Percentiles rank a stretch among this genome's conserved stretches.
Evolutionary conservation across 2,888 invertebrate genomes (phyloP).

Genomic region (Leptinotarsa juncta): DNA sequence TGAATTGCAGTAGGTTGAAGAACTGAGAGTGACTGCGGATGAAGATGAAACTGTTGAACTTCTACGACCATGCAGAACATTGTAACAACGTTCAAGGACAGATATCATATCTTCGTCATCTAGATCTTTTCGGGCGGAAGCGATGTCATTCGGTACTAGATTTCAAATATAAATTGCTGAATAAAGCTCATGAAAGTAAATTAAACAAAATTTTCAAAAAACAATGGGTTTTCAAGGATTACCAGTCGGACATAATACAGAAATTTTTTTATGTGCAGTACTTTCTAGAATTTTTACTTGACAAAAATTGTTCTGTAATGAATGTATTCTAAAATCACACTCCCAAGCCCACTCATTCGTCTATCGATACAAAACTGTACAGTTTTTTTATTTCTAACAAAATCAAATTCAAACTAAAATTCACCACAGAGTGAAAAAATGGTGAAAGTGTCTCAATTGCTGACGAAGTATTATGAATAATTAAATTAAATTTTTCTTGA

Average conservation of each 20-base stretch:
- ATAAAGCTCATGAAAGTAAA: neutral
- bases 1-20: constrained; percentile 64
- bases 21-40: constrained; percentile 65
- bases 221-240: neutral
- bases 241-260: neutral
- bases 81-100: constrained; percentile 82
- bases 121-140: constrained; percentile 79
- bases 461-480: no score
- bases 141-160: constrained; percentile 80
- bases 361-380: no score
- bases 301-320: no score
- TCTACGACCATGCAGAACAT: constrained; percentile 74
- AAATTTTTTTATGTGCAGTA: neutral
- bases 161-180: constrained; percentile 27
- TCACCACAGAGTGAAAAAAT: no score
- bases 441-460: no score
- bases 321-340: no score
- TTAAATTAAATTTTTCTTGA: no score
- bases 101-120: constrained; percentile 77
- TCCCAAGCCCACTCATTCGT: no score
- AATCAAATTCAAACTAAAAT: no score
- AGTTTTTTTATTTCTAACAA: no score
- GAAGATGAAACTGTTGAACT: constrained; percentile 70
- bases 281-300: no score
- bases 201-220: neutral